These are phyloP conservation scores for Coregonus suidteri DNA, from an alignment of 2,797 vertebrate genomes.

Conservation along the genomic window DNA sequence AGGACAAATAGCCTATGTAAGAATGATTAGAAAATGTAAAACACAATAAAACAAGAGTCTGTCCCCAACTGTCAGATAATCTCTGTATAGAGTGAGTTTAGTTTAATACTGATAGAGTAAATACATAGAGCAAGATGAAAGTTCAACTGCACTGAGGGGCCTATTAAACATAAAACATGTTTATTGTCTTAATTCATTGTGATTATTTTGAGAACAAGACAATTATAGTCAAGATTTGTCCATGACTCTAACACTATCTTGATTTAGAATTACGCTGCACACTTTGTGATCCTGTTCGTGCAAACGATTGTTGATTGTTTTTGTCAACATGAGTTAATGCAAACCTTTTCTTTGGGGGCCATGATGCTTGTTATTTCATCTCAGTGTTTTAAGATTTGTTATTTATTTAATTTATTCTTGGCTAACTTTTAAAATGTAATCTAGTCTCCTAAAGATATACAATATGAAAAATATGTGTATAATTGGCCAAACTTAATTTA, in stretches of 20 bases:
- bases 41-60: slow-evolving; percentile 3
- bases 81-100: slow-evolving; percentile 46
- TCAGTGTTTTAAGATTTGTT: background rate
- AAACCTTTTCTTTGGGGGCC: slow-evolving; percentile 4
- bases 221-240: background rate
- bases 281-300: background rate
- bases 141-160: slow-evolving; percentile 4
- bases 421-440: background rate
- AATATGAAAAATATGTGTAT: background rate
- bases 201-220: slow-evolving; percentile 76
- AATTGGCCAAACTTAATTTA: slow-evolving; percentile 12
- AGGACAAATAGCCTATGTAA: slow-evolving; percentile 41
- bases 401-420: slow-evolving; percentile 30
- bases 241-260: background rate
- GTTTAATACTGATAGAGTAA: background rate
- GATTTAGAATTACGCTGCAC: slow-evolving; percentile 13
- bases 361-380: slow-evolving; percentile 10
- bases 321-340: slow-evolving; percentile 1
- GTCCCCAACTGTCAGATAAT: slow-evolving; percentile 1
- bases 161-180: background rate
- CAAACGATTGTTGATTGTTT: slow-evolving; percentile 4
- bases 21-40: slow-evolving; percentile 3
- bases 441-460: background rate
- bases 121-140: background rate
- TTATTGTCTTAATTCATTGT: slow-evolving; percentile 49